Evolutionary conservation across 1,140 invertebrate genomes (phyloP).

Genomic region (Meloidogyne exigua): DNA sequence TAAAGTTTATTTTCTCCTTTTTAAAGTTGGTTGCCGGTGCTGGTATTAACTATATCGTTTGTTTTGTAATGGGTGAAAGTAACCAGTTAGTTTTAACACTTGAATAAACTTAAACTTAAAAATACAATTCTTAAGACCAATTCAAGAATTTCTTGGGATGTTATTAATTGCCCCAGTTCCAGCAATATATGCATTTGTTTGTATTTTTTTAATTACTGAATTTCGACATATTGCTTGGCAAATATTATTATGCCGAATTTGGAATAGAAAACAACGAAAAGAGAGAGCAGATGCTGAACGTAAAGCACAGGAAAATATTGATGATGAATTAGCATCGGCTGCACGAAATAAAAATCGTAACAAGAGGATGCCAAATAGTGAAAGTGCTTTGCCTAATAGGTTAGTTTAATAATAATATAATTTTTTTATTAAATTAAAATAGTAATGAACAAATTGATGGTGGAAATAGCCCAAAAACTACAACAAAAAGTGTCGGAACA

Average conservation of each 20-base stretch:
- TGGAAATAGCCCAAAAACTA: background rate
- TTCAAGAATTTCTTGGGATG: constrained; percentile 42
- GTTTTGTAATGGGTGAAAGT: constrained; percentile 32
- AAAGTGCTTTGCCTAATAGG: background rate
- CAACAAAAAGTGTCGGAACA: background rate
- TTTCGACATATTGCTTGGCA: constrained; percentile 41
- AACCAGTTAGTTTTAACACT: background rate
- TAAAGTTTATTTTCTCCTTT: background rate
- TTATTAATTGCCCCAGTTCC: constrained; percentile 34
- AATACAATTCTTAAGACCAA: constrained; percentile 27
- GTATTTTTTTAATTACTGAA: constrained; percentile 27
- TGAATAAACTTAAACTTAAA: background rate
- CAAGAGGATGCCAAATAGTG: constrained; percentile 21
- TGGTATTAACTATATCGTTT: constrained; percentile 36
- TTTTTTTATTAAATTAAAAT: background rate
- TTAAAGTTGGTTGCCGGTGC: constrained; percentile 23
- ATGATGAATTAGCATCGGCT: constrained; percentile 22
- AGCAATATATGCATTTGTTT: constrained; percentile 39
- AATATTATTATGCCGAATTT: constrained; percentile 35
- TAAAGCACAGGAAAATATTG: constrained; percentile 26
- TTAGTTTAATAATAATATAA: background rate
- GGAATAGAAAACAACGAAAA: constrained; percentile 25
- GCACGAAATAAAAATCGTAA: constrained; percentile 13
- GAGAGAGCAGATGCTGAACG: constrained; percentile 20
- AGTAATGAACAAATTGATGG: background rate